These are phyloP conservation scores for Archips crataeganus DNA, from an alignment of 2,888 invertebrate genomes.

Conservation along the genomic window DNA sequence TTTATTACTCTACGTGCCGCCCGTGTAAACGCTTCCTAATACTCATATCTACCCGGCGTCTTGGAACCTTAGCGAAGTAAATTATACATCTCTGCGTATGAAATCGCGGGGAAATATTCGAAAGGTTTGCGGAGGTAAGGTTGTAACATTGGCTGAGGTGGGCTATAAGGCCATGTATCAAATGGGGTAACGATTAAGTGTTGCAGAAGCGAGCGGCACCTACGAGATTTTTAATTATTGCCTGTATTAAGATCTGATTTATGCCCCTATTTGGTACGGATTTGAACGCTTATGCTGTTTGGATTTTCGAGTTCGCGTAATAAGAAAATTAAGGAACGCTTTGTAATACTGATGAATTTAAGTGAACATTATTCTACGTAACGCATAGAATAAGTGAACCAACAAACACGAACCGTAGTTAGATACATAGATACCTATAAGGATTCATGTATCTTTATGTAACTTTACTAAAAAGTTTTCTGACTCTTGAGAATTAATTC, in stretches of 20 bases:
- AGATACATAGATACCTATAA: no score
- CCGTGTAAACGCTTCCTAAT: slow-evolving; percentile 85
- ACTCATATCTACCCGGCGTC: slow-evolving; percentile 70
- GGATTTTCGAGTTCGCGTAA: slow-evolving; percentile 6
- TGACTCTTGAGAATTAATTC: no score
- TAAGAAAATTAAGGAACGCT: slow-evolving; percentile 25
- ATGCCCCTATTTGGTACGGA: slow-evolving; percentile 56
- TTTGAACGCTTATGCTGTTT: slow-evolving; percentile 22
- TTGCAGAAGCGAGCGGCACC: slow-evolving; percentile 68
- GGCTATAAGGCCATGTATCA: slow-evolving; percentile 72
- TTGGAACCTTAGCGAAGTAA: slow-evolving; percentile 68
- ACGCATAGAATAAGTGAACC: no score
- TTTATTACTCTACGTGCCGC: slow-evolving; percentile 85
- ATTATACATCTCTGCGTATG: slow-evolving; percentile 6
- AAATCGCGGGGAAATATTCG: slow-evolving; percentile 22
- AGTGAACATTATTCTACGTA: neutral
- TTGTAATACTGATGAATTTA: slow-evolving; percentile 46
- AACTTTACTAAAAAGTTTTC: no score
- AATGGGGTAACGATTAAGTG: slow-evolving; percentile 79
- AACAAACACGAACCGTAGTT: no score
- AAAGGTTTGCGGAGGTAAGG: slow-evolving; percentile 57
- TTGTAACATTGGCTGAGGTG: slow-evolving; percentile 56
- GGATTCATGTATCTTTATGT: no score
- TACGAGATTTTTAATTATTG: slow-evolving; percentile 81
- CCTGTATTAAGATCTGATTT: slow-evolving; percentile 72